Conservation (phyloP, 2,797 vertebrate species). For the Siniperca undulata region DNA sequence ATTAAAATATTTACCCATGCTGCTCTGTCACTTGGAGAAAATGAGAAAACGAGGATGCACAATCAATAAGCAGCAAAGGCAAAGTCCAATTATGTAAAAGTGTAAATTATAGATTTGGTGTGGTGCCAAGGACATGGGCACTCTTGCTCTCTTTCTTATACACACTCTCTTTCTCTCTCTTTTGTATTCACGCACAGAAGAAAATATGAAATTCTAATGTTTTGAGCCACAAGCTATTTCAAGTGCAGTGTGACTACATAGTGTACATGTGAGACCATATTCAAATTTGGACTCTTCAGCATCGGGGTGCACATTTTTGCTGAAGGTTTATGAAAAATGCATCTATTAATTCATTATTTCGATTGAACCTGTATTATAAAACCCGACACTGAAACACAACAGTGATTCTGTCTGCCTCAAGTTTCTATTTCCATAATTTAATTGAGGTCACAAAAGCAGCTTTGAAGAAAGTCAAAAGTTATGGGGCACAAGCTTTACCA, state of each 20-base stretch:
- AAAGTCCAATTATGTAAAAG: slow-evolving; percentile 85
- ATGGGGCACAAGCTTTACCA: slow-evolving; percentile 75
- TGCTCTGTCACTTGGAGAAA: slow-evolving; percentile 79
- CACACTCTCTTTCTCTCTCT: slow-evolving; percentile 22
- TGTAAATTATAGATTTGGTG: slow-evolving; percentile 84
- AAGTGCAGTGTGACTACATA: slow-evolving; percentile 77
- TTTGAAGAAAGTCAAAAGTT: slow-evolving; percentile 83
- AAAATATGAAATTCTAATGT: slow-evolving; percentile 88
- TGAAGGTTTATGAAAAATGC: slow-evolving; percentile 85
- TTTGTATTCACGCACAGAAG: slow-evolving; percentile 63
- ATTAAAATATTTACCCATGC: slow-evolving; percentile 78
- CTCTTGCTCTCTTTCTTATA: slow-evolving; percentile 67
- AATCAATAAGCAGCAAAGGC: slow-evolving; percentile 82
- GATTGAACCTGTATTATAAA: slow-evolving; percentile 85
- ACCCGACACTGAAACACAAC: slow-evolving; percentile 79
- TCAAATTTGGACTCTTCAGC: slow-evolving; percentile 81
- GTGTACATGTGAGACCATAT: slow-evolving; percentile 82
- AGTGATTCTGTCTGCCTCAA: slow-evolving; percentile 79
- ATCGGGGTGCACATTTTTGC: slow-evolving; percentile 75
- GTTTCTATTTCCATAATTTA: slow-evolving; percentile 88
- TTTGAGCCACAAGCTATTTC: slow-evolving; percentile 86
- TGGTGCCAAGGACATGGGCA: slow-evolving; percentile 79
- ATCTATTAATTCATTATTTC: slow-evolving; percentile 85
- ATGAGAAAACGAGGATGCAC: slow-evolving; percentile 71
- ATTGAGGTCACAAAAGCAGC: slow-evolving; percentile 84